Conservation (phyloP, 2,888 invertebrate species). For the Atherix ibis region DNA sequence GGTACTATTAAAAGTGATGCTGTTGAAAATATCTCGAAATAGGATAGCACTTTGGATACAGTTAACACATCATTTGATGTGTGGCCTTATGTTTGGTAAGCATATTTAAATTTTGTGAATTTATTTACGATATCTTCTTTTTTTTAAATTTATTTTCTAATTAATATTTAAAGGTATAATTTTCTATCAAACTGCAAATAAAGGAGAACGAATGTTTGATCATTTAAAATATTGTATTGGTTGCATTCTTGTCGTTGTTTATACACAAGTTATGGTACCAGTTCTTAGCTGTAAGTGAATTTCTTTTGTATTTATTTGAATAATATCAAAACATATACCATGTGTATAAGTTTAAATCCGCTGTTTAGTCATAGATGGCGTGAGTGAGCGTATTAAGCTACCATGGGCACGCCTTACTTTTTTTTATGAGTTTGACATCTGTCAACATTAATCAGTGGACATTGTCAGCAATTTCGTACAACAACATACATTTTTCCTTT, state of each 20-base stretch:
- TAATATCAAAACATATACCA: too few species aligned
- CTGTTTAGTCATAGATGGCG: too few species aligned
- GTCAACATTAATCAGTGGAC: too few species aligned
- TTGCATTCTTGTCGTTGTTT: conserved; percentile 46
- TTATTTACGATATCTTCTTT: background rate
- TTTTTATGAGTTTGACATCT: too few species aligned
- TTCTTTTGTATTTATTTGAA: too few species aligned
- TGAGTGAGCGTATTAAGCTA: too few species aligned
- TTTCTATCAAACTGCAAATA: conserved; percentile 45
- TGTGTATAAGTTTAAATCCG: too few species aligned
- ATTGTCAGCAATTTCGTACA: too few species aligned
- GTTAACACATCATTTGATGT: conserved; percentile 43
- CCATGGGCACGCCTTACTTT: too few species aligned
- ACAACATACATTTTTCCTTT: too few species aligned
- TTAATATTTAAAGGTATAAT: conserved; percentile 34
- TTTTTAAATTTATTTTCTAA: background rate
- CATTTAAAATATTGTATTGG: conserved; percentile 53
- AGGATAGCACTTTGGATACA: conserved; percentile 43
- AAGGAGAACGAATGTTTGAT: conserved; percentile 50
- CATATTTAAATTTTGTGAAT: background rate
- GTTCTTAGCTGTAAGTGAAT: conserved; percentile 46
- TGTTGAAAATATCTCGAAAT: conserved; percentile 42
- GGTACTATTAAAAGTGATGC: conserved; percentile 42
- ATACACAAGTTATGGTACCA: conserved; percentile 53
- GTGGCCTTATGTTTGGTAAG: conserved; percentile 36